These are phyloP conservation scores for Candidula unifasciata DNA, from an alignment of 2,888 invertebrate species.

Conservation along the genomic window DNA sequence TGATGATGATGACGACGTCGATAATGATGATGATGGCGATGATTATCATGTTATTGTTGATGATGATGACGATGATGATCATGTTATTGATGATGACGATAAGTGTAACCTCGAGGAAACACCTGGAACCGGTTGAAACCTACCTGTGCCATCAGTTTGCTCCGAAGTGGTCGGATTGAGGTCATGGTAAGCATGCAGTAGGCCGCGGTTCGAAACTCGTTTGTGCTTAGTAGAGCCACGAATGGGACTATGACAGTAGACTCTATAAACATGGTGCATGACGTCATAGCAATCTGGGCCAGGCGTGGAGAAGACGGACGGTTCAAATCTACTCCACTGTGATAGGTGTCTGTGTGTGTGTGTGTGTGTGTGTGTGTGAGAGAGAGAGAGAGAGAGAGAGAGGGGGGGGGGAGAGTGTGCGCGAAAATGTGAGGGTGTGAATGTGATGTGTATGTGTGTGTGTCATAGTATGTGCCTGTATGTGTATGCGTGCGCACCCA, in stretches of 20 bases:
- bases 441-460: neutral
- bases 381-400: too few species aligned
- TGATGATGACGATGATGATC: too few species aligned
- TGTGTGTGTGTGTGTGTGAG: neutral
- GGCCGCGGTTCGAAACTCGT: neutral
- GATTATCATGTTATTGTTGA: too few species aligned
- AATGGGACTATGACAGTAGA: neutral
- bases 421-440: neutral
- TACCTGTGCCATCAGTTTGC: neutral
- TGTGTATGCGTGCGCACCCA: too few species aligned
- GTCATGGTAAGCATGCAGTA: neutral
- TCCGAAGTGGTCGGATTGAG: neutral
- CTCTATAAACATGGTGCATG: neutral
- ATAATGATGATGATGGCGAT: too few species aligned
- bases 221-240: neutral
- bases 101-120: neutral
- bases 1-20: too few species aligned
- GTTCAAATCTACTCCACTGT: neutral
- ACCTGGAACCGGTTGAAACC: neutral
- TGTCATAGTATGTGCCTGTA: too few species aligned
- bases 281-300: neutral
- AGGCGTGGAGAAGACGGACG: neutral
- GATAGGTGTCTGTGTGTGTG: neutral
- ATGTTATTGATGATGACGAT: neutral
- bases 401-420: too few species aligned